phyloP scores from a whole-genome alignment of 2,113 vertebrate genomes.

The Triplophysa tibetana region DNA sequence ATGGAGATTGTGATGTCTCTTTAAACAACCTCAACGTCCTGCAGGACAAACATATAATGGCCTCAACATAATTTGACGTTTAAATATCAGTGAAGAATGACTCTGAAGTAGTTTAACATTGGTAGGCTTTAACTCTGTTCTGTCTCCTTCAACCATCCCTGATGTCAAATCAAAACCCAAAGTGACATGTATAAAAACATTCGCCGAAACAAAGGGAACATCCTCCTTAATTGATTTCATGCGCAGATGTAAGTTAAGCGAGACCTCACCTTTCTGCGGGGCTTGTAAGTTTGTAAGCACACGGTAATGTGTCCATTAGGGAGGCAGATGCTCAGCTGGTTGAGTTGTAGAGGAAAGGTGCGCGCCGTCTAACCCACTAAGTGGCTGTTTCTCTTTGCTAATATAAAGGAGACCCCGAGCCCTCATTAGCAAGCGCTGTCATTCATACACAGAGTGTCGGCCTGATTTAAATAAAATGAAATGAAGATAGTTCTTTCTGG shows the following conservation, averaged over 20 bases:
- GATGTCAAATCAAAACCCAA: slow-evolving; percentile 20
- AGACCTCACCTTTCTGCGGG: slow-evolving; percentile 2
- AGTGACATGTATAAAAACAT: neutral
- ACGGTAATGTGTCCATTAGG: slow-evolving; percentile 35
- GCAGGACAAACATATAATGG: neutral
- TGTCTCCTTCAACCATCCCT: slow-evolving; percentile 23
- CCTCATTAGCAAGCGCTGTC: slow-evolving; percentile 98
- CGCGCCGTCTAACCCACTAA: slow-evolving; percentile 68
- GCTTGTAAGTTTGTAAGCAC: slow-evolving; percentile 43
- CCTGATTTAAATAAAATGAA: slow-evolving; percentile 99
- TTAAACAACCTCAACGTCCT: no score
- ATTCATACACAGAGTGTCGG: slow-evolving; percentile 99
- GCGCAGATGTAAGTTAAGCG: slow-evolving; percentile 29
- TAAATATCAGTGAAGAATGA: neutral
- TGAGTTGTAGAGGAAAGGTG: slow-evolving; percentile 40
- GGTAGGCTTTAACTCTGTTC: slow-evolving; percentile 36
- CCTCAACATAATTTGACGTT: neutral
- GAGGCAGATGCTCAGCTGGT: slow-evolving; percentile 40
- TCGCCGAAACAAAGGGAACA: slow-evolving; percentile 6
- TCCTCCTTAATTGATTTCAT: slow-evolving; percentile 37
- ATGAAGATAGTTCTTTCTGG: slow-evolving; percentile 99
- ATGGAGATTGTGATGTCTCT: no score
- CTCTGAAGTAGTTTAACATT: slow-evolving; percentile 37
- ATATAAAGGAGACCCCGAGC: slow-evolving; percentile 94
- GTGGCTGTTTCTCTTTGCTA: slow-evolving; percentile 85